Conservation (phyloP, 2,797 vertebrate species). For the Cercopithecus petaurista region DNA sequence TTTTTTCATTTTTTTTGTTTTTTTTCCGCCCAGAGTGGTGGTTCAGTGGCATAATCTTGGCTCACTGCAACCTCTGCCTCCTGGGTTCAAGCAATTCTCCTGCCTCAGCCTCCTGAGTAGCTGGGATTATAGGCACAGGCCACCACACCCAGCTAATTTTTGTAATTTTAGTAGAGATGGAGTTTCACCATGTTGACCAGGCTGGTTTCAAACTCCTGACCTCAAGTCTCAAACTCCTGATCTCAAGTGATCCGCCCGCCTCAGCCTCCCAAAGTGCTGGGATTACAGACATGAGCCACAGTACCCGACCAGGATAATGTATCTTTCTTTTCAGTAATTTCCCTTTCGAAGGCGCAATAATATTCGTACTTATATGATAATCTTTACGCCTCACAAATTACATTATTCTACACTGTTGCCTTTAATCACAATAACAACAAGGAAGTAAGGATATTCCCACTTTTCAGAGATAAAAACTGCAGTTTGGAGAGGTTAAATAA, state of each 20-base stretch:
- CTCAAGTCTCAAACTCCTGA: neutral
- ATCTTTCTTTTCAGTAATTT: neutral
- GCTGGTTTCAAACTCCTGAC: neutral
- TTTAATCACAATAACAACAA: neutral
- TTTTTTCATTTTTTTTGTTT: accelerated
- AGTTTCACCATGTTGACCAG: neutral
- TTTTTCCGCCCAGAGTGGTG: neutral
- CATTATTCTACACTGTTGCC: neutral
- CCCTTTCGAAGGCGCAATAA: neutral
- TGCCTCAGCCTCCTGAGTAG: neutral
- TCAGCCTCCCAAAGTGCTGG: neutral
- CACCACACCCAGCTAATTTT: neutral
- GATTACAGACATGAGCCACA: neutral
- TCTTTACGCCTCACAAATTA: neutral
- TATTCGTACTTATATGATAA: neutral
- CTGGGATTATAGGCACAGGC: neutral
- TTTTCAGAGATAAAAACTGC: neutral
- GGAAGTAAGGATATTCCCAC: neutral
- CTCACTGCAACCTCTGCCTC: neutral
- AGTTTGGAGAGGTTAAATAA: neutral
- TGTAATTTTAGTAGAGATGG: neutral
- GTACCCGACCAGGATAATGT: neutral
- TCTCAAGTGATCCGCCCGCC: neutral
- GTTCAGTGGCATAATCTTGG: neutral
- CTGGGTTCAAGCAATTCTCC: neutral